Percentiles rank a stretch among this genome's conserved stretches.
phyloP scores from a whole-genome alignment of 2,888 invertebrate genomes.

The Blastobasis adustella region DNA sequence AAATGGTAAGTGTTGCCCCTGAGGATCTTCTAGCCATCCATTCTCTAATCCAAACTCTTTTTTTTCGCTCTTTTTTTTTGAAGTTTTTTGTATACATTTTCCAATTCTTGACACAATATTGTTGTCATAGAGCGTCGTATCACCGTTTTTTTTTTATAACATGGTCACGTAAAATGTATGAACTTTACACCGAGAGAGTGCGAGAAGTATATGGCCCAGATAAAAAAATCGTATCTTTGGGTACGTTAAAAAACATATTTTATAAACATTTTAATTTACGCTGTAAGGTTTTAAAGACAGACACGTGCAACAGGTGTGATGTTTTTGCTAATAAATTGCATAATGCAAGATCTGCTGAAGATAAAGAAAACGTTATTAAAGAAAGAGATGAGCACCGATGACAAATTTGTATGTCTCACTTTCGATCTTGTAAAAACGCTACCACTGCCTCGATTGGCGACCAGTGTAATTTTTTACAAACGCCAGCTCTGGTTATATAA shows the following conservation, averaged over 20 bases:
- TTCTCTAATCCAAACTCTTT: constrained; percentile 14
- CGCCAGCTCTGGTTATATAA: constrained; percentile 15
- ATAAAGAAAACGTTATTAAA: constrained; percentile 4
- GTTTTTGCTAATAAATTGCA: constrained; percentile 2
- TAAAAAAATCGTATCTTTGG: constrained; percentile 8
- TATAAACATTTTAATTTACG: constrained; percentile 12
- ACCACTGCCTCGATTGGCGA: constrained; percentile 13
- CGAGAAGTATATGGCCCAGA: too few species aligned
- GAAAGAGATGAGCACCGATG: constrained; percentile 9
- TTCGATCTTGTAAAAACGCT: constrained; percentile 15
- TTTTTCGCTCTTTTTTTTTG: constrained; percentile 12
- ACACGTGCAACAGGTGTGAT: constrained; percentile 10
- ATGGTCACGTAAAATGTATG: constrained; percentile 2
- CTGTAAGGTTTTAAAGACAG: constrained; percentile 8
- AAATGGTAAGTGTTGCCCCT: constrained; percentile 11
- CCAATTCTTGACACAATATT: constrained; percentile 13
- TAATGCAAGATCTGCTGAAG: constrained; percentile 5
- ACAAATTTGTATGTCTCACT: constrained; percentile 11
- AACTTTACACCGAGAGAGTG: too few species aligned
- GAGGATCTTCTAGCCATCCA: constrained; percentile 13
- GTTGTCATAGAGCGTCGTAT: constrained; percentile 11
- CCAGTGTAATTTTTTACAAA: constrained; percentile 16
- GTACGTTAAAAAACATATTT: constrained; percentile 11
- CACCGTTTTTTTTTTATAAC: constrained; percentile 12
- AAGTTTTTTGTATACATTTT: constrained; percentile 11